Percentiles rank a stretch among this genome's conserved stretches.
Evolutionary conservation across 1,140 invertebrate species (phyloP).

Genomic region (Papilio polyxenes): DNA sequence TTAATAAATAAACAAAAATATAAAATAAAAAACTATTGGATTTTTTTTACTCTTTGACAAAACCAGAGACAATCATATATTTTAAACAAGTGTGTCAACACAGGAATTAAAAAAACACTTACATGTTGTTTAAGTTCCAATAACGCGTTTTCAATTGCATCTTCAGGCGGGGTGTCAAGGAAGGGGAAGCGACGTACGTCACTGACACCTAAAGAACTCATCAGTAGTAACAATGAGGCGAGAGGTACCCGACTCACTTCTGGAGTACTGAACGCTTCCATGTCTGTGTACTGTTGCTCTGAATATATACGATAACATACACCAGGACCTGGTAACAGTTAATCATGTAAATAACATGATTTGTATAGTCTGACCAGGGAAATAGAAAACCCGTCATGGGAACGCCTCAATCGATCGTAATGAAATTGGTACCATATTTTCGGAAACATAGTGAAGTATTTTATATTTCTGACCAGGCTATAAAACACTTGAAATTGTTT

Average conservation of each 20-base stretch:
- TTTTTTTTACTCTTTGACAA: too few species aligned
- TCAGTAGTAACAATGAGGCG: conserved; percentile 95
- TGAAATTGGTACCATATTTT: too few species aligned
- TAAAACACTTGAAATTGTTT: too few species aligned
- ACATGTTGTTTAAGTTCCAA: conserved; percentile 93
- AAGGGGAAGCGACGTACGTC: conserved; percentile 97
- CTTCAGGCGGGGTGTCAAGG: conserved; percentile 91
- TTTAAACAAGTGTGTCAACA: not conserved
- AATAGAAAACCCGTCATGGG: too few species aligned
- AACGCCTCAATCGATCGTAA: too few species aligned
- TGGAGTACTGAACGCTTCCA: conserved; percentile 92
- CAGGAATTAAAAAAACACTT: conserved; percentile 50
- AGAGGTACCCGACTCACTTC: conserved; percentile 96
- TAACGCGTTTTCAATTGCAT: conserved; percentile 93
- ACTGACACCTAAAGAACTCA: conserved; percentile 96
- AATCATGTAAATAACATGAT: not conserved
- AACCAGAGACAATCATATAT: too few species aligned
- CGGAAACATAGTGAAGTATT: too few species aligned
- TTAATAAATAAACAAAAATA: too few species aligned
- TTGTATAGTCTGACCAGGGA: too few species aligned
- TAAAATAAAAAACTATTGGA: too few species aligned
- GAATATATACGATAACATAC: conserved; percentile 93
- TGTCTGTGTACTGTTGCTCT: conserved; percentile 83
- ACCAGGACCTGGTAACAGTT: conserved; percentile 82
- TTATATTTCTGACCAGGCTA: too few species aligned